A percentile compares a stretch with the other conserved stretches of the same genome.
phyloP scores from a whole-genome alignment of 23 tunicate genomes.

The Ascidia mentula region DNA sequence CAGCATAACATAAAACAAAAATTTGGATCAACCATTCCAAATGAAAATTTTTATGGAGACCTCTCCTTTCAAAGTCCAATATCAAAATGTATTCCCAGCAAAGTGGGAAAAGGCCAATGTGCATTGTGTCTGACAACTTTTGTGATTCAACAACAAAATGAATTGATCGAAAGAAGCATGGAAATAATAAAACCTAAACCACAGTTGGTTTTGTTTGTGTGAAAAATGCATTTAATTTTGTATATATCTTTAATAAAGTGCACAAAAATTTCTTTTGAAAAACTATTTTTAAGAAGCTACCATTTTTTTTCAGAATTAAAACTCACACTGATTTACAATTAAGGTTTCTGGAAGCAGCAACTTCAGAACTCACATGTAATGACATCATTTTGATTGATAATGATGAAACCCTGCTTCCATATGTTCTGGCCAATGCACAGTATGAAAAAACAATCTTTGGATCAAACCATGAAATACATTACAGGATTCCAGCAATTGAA shows the following conservation, averaged over 20 bases:
- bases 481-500: slow-evolving; percentile 32
- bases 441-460: slow-evolving; percentile 19
- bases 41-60: neutral
- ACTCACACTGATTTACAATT: too few relatives aligned
- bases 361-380: slow-evolving; percentile 9
- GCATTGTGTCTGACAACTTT: slow-evolving; percentile 23
- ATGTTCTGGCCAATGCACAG: slow-evolving; percentile 34
- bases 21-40: neutral
- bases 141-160: slow-evolving; percentile 36
- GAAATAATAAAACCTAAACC: neutral
- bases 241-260: too few relatives aligned
- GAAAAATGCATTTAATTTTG: too few relatives aligned
- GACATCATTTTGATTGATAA: slow-evolving; percentile 36
- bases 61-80: slow-evolving; percentile 41
- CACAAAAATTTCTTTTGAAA: too few relatives aligned
- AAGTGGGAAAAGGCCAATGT: slow-evolving; percentile 37
- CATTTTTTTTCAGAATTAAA: too few relatives aligned
- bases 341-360: slow-evolving; percentile 16
- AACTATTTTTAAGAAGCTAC: too few relatives aligned
- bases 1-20: neutral
- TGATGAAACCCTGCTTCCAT: slow-evolving; percentile 27
- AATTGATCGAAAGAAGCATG: slow-evolving; percentile 19
- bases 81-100: slow-evolving; percentile 39
- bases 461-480: slow-evolving; percentile 21
- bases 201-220: too few relatives aligned